Evolutionary conservation across 2,888 invertebrate genomes (phyloP), one percentile per base, ranked within the genome.

Genomic region (Steinernema scapterisci): DNA sequence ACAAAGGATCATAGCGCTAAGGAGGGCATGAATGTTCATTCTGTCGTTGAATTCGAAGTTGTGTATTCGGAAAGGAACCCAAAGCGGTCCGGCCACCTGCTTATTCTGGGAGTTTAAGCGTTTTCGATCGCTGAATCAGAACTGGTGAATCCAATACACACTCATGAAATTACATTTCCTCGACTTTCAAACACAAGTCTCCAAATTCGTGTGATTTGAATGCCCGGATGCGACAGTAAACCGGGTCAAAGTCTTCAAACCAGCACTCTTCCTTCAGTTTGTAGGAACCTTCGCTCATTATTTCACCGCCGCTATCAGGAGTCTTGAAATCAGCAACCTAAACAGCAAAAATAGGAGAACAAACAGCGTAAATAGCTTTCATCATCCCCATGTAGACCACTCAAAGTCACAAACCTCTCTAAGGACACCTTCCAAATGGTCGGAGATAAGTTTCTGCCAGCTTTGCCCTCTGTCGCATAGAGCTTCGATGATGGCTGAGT

Each of bases 391-490:
- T n/a, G 3, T 5, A 3, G 13, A 13, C 31, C 19, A 43, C 38
- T 13, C 45, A 56, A 21, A 75, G 54, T n/a, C 13, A 38, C 52
- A 21, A 16, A 82, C 82, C 77, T 83, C 80, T 5, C 71, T 72
- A 25, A 84, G 63, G 25, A 81, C 74, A 11, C 56, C 56, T 38
- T 82, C 82, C 48, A 84, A 83, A 19, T 73, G 48, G 9, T 56
- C 27, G 56, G 80, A 79, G 23, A 78, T 74, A 27, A 75, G 23
- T 25, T 81, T 77, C 19, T 54, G 72, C 7, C 77, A 79, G 5
- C 77, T 76, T 25, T 76, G 78, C 9, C 83, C 84, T 31, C 82
- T 79, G 45, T 82, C 83, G 0, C 82, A 71, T 6, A 83, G 79
- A 9, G 76, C 75, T 7, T 71, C 75, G 9, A 81, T 73, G 23